phyloP scores from a whole-genome alignment of 2,113 vertebrate genomes.

The Rhea pennata region DNA sequence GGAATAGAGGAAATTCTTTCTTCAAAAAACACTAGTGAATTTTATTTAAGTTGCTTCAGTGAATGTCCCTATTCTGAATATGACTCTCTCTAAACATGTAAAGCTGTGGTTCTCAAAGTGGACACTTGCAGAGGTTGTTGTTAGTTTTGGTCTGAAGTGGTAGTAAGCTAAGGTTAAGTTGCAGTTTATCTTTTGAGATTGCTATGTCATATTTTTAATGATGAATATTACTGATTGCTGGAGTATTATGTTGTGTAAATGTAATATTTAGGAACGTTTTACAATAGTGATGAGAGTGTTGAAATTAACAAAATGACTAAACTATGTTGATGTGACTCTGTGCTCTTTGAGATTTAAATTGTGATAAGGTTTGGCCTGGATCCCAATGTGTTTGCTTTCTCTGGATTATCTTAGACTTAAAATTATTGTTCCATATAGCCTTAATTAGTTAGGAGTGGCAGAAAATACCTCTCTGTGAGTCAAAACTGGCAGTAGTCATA shows the following conservation, averaged over 20 bases:
- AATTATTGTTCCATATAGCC: not conserved
- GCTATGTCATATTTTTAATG: not conserved
- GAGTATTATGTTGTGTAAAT: not conserved
- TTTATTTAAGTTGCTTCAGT: not conserved
- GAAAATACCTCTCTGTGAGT: not conserved
- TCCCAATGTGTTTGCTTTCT: not conserved
- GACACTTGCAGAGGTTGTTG: not conserved
- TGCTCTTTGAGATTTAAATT: not conserved
- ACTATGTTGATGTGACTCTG: not conserved
- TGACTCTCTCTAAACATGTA: not conserved
- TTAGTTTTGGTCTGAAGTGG: not conserved
- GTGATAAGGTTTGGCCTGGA: not conserved
- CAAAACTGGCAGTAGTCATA: accelerated
- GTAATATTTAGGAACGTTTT: not conserved
- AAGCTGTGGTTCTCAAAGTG: not conserved
- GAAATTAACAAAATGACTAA: not conserved
- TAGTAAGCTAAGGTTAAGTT: not conserved
- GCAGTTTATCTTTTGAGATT: not conserved
- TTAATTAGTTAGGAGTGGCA: not conserved
- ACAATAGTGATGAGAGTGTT: not conserved
- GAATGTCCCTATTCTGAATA: not conserved
- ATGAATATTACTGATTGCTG: not conserved
- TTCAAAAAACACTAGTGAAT: not conserved
- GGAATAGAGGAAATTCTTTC: not conserved
- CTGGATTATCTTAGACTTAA: not conserved